Percentiles rank a stretch among this genome's conserved stretches.
Conservation (phyloP, 1,140 invertebrate genomes). For the Diachasma alloeum region DNA sequence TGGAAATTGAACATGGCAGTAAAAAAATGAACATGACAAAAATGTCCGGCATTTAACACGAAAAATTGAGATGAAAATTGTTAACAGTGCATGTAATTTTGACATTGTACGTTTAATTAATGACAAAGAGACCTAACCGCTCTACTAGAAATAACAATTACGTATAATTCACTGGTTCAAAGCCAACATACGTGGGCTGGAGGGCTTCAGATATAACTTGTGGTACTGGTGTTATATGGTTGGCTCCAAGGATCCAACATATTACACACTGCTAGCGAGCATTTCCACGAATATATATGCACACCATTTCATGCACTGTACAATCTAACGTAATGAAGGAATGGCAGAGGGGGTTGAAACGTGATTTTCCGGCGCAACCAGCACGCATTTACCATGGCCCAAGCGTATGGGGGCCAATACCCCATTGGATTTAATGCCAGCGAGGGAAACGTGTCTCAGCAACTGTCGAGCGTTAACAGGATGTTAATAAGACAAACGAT, state of each 20-base stretch:
- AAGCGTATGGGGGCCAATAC: not conserved
- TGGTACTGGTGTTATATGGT: not conserved
- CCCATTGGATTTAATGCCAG: conserved; percentile 7
- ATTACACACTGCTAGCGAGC: not conserved
- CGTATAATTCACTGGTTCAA: conserved; percentile 12
- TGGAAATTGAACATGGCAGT: no score
- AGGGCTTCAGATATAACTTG: conserved; percentile 7
- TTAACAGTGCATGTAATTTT: not conserved
- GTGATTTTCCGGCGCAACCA: conserved; percentile 4
- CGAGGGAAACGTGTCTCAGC: conserved; percentile 1
- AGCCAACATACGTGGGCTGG: not conserved
- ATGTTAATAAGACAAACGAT: conserved; percentile 28
- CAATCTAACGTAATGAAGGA: conserved; percentile 8
- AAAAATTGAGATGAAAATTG: no score
- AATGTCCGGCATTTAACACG: no score
- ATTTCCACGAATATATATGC: not conserved
- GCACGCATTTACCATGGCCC: not conserved
- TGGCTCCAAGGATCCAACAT: not conserved
- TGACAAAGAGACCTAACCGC: not conserved
- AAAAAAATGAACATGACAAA: no score
- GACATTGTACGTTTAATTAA: not conserved
- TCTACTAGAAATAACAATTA: conserved; percentile 14
- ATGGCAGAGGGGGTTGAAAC: not conserved
- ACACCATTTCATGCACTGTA: not conserved
- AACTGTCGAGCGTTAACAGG: conserved; percentile 21